phyloP scores from a whole-genome alignment of 2,888 invertebrate genomes.

The Pollenia angustigena region DNA sequence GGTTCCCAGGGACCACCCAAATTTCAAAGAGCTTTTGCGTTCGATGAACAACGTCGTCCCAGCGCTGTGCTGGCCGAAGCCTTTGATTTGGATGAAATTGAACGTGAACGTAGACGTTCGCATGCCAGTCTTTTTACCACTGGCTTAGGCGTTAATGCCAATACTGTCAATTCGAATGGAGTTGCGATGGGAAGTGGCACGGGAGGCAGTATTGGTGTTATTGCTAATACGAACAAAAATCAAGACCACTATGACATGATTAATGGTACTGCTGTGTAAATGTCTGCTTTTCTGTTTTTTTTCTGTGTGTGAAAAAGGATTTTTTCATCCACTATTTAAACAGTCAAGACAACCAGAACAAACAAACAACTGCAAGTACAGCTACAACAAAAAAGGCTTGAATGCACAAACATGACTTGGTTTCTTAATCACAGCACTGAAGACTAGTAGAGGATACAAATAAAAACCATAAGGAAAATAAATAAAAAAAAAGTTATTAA shows the following conservation, averaged over 20 bases:
- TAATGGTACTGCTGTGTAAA: slow-evolving; percentile 83
- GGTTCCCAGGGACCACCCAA: slow-evolving; percentile 75
- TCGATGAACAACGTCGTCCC: slow-evolving; percentile 80
- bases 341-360: slow-evolving; percentile 17
- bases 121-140: slow-evolving; percentile 82
- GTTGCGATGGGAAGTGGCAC: not conserved
- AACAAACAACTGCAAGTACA: slow-evolving; percentile 6
- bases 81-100: slow-evolving; percentile 84
- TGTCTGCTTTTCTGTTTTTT: not conserved
- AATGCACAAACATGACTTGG: slow-evolving; percentile 64
- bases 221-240: slow-evolving; percentile 50
- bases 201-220: slow-evolving; percentile 27
- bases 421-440: slow-evolving; percentile 57
- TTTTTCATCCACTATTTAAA: slow-evolving; percentile 24
- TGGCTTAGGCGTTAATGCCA: slow-evolving; percentile 50
- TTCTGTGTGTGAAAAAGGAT: not conserved
- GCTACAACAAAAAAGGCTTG: slow-evolving; percentile 21
- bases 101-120: slow-evolving; percentile 83
- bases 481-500: slow-evolving; percentile 1
- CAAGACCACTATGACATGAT: slow-evolving; percentile 81
- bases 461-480: not conserved
- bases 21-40: slow-evolving; percentile 80
- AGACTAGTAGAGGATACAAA: slow-evolving; percentile 7
- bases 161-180: slow-evolving; percentile 55
- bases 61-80: slow-evolving; percentile 78